These are phyloP conservation scores for Synanthedon tipuliformis DNA, from an alignment of 2,888 invertebrate species.

Conservation along the genomic window DNA sequence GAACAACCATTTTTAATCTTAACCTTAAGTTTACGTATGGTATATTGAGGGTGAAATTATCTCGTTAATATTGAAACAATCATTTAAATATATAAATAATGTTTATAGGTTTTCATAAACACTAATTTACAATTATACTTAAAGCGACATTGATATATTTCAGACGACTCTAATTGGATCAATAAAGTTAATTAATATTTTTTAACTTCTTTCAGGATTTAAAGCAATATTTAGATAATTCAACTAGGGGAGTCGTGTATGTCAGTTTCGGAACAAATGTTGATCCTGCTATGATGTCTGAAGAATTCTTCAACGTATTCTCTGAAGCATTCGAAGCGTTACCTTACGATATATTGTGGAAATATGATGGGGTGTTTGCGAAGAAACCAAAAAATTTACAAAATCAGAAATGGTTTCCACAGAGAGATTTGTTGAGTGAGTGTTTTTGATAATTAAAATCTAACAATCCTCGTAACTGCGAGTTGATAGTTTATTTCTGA, in stretches of 20 bases:
- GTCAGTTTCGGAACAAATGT: slow-evolving; percentile 11
- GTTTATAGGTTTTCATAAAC: too few relatives aligned
- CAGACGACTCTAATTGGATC: too few relatives aligned
- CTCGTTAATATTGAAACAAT: too few relatives aligned
- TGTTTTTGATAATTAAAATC: neutral
- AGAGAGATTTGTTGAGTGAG: neutral
- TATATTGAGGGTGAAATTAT: too few relatives aligned
- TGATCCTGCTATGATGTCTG: slow-evolving; percentile 11
- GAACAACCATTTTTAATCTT: too few relatives aligned
- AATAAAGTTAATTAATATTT: too few relatives aligned
- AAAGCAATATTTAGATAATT: slow-evolving; percentile 12
- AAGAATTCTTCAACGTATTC: slow-evolving; percentile 4
- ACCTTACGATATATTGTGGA: neutral
- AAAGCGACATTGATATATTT: too few relatives aligned
- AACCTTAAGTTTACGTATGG: too few relatives aligned
- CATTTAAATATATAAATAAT: too few relatives aligned
- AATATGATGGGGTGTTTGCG: neutral
- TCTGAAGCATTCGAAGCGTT: neutral
- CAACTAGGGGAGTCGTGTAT: slow-evolving; percentile 6
- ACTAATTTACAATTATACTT: too few relatives aligned
- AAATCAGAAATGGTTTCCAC: neutral
- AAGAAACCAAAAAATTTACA: neutral
- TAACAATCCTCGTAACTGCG: too few relatives aligned
- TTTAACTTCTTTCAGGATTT: neutral
- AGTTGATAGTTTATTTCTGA: too few relatives aligned